These are phyloP conservation scores for Hippocampus kuda DNA, from an alignment of 2,797 vertebrate genomes.

Conservation along the genomic window DNA sequence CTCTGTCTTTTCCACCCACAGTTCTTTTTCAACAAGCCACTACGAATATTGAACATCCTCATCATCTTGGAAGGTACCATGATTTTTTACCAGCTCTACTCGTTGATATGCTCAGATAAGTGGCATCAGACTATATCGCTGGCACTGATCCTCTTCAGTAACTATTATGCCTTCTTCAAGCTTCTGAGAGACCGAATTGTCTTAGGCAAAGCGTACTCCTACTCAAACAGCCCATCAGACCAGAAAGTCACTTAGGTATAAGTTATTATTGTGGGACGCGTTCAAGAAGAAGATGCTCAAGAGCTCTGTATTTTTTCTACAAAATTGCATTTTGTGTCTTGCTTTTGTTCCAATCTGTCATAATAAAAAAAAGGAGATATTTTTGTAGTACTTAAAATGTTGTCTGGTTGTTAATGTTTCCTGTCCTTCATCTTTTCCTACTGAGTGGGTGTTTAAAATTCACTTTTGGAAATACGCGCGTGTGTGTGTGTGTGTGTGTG, in stretches of 20 bases:
- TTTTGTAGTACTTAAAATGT: constrained; percentile 84
- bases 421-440: background rate
- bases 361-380: constrained; percentile 80
- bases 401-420: constrained; percentile 12
- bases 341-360: constrained; percentile 83
- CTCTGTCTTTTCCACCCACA: constrained; percentile 37
- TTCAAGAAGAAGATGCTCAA: constrained; percentile 56
- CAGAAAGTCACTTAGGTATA: constrained; percentile 75
- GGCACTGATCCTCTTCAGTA: constrained; percentile 97
- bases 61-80: constrained; percentile 90
- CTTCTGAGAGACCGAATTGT: constrained; percentile 96
- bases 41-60: constrained; percentile 95
- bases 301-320: constrained; percentile 95
- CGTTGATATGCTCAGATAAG: constrained; percentile 88
- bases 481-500: too few species aligned
- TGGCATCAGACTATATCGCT: constrained; percentile 98
- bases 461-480: too few species aligned
- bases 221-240: constrained; percentile 78
- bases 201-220: constrained; percentile 90
- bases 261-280: constrained; percentile 36
- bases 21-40: constrained; percentile 99
- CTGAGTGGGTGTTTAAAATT: too few species aligned
- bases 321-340: constrained; percentile 73
- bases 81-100: constrained; percentile 98
- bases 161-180: constrained; percentile 98